A percentile compares a stretch with the other conserved stretches of the same genome.
These are phyloP conservation scores for Drosophila falleni DNA, from an alignment of 2,888 invertebrate species.

Conservation along the genomic window DNA sequence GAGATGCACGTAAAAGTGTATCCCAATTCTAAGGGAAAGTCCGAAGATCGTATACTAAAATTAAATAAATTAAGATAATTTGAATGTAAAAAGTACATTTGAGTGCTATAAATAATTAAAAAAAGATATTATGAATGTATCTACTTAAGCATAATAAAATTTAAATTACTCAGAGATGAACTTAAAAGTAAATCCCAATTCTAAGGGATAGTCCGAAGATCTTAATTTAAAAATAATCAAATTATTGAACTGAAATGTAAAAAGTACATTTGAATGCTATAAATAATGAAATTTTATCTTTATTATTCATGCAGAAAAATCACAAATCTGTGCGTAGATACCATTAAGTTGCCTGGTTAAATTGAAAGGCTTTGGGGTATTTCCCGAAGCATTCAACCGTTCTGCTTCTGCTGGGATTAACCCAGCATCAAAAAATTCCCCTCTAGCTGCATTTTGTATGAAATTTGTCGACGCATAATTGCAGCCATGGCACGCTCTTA, in stretches of 20 bases:
- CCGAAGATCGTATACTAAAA: not conserved
- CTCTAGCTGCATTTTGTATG: slow-evolving; percentile 15
- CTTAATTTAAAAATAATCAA: too few relatives aligned
- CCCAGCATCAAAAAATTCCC: slow-evolving; percentile 42
- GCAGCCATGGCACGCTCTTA: slow-evolving; percentile 25
- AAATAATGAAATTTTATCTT: slow-evolving; percentile 1
- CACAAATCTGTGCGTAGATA: slow-evolving; percentile 21
- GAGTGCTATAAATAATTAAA: not conserved
- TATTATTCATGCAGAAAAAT: slow-evolving; percentile 23
- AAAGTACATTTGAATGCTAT: too few relatives aligned
- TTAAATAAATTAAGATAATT: not conserved
- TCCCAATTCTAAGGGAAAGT: not conserved
- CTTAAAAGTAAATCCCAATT: too few relatives aligned
- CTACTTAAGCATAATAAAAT: too few relatives aligned
- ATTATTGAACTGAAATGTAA: too few relatives aligned
- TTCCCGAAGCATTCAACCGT: slow-evolving; percentile 33
- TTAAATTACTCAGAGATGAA: too few relatives aligned
- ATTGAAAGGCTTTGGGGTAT: slow-evolving; percentile 42
- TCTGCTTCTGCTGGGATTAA: slow-evolving; percentile 45
- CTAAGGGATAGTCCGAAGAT: too few relatives aligned
- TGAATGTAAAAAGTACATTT: slow-evolving; percentile 4
- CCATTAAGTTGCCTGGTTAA: not conserved
- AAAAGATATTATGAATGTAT: too few relatives aligned
- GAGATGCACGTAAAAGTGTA: not conserved
- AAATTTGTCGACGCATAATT: slow-evolving; percentile 43